Evolutionary conservation across 2,113 vertebrate species (phyloP).

Genomic region (Neolamprologus fasciatus): DNA sequence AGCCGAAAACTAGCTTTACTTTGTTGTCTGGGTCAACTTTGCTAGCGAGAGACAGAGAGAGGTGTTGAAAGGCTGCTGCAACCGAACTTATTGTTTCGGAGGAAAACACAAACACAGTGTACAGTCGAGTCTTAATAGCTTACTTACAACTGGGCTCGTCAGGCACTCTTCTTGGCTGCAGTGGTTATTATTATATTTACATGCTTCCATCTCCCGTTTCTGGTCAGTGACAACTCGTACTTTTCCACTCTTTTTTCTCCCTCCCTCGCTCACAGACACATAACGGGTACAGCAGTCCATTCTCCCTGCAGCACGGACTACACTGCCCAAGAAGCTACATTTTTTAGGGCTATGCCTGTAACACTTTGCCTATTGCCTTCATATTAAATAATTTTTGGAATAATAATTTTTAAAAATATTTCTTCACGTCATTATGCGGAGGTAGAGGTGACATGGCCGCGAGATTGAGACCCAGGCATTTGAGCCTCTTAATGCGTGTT

Average conservation of each 20-base stretch:
- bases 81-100: too few species aligned
- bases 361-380: not conserved
- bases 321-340: not conserved
- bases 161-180: too few species aligned
- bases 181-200: not conserved
- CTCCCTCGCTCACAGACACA: not conserved
- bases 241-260: not conserved
- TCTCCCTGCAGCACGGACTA: not conserved
- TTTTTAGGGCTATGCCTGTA: not conserved
- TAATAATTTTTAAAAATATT: not conserved
- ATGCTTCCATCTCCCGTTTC: not conserved
- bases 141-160: too few species aligned
- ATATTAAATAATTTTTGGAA: not conserved
- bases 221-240: not conserved
- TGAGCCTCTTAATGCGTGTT: not conserved
- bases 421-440: not conserved
- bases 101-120: fast-evolving
- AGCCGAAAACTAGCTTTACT: too few species aligned
- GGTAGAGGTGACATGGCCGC: not conserved
- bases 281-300: not conserved
- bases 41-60: too few species aligned
- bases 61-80: fast-evolving
- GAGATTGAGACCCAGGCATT: not conserved
- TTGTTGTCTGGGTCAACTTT: too few species aligned
- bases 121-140: too few species aligned